Evolutionary conservation across 2,797 vertebrate species (phyloP).

Genomic region (Darevskia mixta): DNA sequence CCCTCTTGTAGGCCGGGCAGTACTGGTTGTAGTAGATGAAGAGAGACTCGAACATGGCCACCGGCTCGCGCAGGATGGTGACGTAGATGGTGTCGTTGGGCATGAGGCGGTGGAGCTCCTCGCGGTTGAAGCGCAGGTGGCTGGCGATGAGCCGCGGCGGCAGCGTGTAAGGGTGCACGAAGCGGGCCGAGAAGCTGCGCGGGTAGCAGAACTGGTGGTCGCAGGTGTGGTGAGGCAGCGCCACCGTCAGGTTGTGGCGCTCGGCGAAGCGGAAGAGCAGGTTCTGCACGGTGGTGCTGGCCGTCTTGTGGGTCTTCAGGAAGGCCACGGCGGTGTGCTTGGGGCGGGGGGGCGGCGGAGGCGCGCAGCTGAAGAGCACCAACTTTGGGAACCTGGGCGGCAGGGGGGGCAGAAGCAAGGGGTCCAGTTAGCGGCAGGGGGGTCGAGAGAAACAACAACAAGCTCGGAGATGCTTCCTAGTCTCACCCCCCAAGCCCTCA

Average conservation of each 20-base stretch:
- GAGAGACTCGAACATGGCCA: slow-evolving; percentile 90
- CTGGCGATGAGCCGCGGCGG: slow-evolving; percentile 84
- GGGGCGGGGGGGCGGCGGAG: slow-evolving; percentile 64
- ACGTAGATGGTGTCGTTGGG: slow-evolving; percentile 84
- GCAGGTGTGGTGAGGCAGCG: slow-evolving; percentile 83
- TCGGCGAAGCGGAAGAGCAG: slow-evolving; percentile 90
- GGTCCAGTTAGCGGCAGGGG: too few species aligned
- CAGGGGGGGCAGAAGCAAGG: background rate
- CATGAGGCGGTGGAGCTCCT: slow-evolving; percentile 83
- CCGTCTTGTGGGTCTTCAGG: slow-evolving; percentile 92
- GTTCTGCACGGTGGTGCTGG: slow-evolving; percentile 90
- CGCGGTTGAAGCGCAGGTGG: slow-evolving; percentile 86
- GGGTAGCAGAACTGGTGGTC: slow-evolving; percentile 92
- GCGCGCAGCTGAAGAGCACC: slow-evolving; percentile 78
- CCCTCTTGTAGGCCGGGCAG: slow-evolving; percentile 85
- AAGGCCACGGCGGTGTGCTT: slow-evolving; percentile 88
- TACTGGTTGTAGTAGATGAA: slow-evolving; percentile 89
- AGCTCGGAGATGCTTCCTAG: too few species aligned
- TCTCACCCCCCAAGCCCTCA: background rate
- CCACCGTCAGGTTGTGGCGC: slow-evolving; percentile 87
- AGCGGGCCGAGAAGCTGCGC: slow-evolving; percentile 81
- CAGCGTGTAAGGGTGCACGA: slow-evolving; percentile 85
- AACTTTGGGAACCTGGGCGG: slow-evolving; percentile 80
- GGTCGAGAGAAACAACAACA: background rate
- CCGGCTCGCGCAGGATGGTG: slow-evolving; percentile 88